phyloP scores from a whole-genome alignment of 2,113 vertebrate species.

The Trichechus manatus region DNA sequence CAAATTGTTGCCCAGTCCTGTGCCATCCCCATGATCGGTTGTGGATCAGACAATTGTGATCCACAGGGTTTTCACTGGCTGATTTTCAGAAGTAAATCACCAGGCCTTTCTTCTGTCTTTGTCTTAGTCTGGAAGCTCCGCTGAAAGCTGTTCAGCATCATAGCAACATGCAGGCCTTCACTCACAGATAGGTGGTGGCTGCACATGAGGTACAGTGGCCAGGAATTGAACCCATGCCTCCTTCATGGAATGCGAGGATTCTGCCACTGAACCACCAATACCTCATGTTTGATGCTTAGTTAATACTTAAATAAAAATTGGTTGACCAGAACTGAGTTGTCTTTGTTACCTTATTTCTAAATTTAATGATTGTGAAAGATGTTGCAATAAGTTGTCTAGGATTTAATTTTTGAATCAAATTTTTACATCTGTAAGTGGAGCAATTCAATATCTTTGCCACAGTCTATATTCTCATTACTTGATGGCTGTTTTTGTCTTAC shows the following conservation, averaged over 20 bases:
- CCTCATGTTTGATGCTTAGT: not conserved
- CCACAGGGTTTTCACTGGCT: not conserved
- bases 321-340: constrained; percentile 18
- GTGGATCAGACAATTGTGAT: not conserved
- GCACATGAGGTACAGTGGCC: not conserved
- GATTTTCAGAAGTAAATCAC: not conserved
- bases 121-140: not conserved
- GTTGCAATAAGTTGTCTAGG: not conserved
- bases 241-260: not conserved
- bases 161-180: not conserved
- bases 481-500: not conserved
- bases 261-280: not conserved
- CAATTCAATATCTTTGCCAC: not conserved
- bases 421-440: not conserved
- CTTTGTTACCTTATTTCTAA: constrained; percentile 6
- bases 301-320: not conserved
- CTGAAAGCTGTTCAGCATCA: not conserved
- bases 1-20: not conserved
- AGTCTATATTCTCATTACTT: not conserved
- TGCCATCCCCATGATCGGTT: no score
- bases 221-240: not conserved
- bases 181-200: not conserved
- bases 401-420: not conserved
- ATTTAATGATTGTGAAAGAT: constrained; percentile 12
- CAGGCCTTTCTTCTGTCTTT: no score